Conservation (phyloP, 1,140 invertebrate genomes). For the Heliconius hewitsoni region DNA sequence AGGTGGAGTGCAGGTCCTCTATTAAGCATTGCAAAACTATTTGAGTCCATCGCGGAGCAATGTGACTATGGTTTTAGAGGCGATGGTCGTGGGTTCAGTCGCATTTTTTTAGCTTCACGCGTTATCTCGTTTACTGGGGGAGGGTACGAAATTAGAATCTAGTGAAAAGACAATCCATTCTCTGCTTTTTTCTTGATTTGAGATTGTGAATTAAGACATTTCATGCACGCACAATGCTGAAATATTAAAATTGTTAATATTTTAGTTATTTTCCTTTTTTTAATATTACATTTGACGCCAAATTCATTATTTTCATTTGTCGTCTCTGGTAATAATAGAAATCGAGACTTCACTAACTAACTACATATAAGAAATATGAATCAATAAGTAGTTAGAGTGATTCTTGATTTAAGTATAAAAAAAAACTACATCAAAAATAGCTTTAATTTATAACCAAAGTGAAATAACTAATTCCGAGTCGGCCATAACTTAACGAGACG, state of each 20-base stretch:
- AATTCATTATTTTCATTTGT: too few relatives aligned
- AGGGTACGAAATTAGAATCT: not conserved
- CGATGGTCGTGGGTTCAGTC: too few relatives aligned
- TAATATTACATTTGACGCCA: too few relatives aligned
- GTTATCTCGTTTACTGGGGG: not conserved
- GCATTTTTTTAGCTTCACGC: not conserved
- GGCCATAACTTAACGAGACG: not conserved
- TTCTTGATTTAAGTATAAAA: too few relatives aligned
- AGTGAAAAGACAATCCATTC: not conserved
- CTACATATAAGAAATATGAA: too few relatives aligned
- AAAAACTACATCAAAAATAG: not conserved
- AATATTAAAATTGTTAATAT: too few relatives aligned
- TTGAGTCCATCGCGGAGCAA: not conserved
- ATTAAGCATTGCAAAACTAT: not conserved
- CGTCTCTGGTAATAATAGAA: too few relatives aligned
- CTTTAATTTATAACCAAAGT: not conserved
- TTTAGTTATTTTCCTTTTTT: too few relatives aligned
- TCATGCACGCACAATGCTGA: too few relatives aligned
- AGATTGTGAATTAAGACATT: not conserved
- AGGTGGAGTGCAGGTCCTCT: slow-evolving; percentile 47
- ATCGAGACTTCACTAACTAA: too few relatives aligned
- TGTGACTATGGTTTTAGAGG: not conserved
- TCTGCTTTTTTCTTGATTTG: not conserved
- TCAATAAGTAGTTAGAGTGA: too few relatives aligned
- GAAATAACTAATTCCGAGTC: not conserved